Conservation (phyloP, 2,113 vertebrate genomes). For the Erinaceus europaeus region DNA sequence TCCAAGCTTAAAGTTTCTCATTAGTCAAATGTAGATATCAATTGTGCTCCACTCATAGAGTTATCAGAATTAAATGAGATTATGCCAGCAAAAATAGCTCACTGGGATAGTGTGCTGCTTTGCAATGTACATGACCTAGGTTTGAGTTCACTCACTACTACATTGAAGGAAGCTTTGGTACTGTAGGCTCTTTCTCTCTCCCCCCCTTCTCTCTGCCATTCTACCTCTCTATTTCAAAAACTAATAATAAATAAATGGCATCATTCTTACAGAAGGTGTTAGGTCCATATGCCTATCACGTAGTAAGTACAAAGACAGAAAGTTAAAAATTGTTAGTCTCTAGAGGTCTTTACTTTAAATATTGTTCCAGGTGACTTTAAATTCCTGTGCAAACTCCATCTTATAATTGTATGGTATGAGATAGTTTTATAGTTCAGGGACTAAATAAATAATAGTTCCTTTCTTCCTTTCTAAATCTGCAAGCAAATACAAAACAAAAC, state of each 20-base stretch:
- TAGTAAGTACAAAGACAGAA: conserved; percentile 20
- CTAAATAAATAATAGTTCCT: background rate
- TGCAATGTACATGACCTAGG: no score
- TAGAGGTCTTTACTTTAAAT: background rate
- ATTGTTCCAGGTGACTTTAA: background rate
- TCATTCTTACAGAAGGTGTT: background rate
- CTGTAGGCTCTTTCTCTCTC: no score
- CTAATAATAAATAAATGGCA: conserved; percentile 27
- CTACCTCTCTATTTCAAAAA: no score
- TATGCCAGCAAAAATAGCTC: no score
- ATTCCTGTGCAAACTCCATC: background rate
- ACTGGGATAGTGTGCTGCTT: no score
- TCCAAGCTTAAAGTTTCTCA: conserved; percentile 36
- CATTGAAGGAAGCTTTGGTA: no score
- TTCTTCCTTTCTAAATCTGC: conserved; percentile 18
- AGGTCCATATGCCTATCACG: background rate
- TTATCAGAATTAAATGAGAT: background rate
- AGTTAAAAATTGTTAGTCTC: background rate
- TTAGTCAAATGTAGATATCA: background rate
- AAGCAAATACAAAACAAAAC: background rate
- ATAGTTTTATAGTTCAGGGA: background rate
- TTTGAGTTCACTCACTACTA: no score
- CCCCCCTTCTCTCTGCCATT: no score
- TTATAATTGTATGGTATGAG: background rate
- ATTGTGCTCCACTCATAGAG: background rate